Conservation (phyloP, 2,113 vertebrate genomes). For the Cygnus atratus region DNA sequence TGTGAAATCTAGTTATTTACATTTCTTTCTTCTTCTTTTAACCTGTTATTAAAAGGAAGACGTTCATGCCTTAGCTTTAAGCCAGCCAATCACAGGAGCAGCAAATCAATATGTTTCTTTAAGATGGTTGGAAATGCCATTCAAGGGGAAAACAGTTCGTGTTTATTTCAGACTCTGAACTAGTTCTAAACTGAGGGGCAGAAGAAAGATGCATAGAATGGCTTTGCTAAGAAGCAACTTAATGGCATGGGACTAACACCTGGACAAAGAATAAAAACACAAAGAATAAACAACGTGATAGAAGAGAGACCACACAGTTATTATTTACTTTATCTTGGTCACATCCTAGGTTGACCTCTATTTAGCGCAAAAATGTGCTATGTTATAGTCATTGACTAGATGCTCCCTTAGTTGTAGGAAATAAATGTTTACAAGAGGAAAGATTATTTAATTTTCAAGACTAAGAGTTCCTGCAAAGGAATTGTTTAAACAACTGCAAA, state of each 20-base stretch:
- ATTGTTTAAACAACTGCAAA: slow-evolving; percentile 21
- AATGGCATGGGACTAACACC: neutral
- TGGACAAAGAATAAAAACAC: neutral
- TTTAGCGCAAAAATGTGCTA: neutral
- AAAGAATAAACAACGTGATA: neutral
- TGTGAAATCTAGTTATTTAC: neutral
- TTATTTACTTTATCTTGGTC: neutral
- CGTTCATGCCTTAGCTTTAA: neutral
- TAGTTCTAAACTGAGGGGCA: slow-evolving; percentile 32
- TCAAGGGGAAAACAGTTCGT: neutral
- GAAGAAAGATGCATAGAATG: neutral
- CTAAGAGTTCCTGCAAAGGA: neutral
- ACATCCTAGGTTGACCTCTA: neutral
- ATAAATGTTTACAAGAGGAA: neutral
- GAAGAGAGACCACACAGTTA: neutral
- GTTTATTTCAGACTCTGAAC: neutral
- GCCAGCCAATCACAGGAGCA: neutral
- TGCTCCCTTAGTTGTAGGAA: neutral
- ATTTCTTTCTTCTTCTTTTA: neutral
- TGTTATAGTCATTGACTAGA: neutral
- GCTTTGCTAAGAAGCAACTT: neutral
- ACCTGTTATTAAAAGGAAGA: neutral
- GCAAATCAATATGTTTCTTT: neutral
- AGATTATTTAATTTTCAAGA: neutral
- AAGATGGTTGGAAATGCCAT: slow-evolving; percentile 17